phyloP scores from a whole-genome alignment of 2,113 vertebrate genomes.

The Fulica atra region DNA sequence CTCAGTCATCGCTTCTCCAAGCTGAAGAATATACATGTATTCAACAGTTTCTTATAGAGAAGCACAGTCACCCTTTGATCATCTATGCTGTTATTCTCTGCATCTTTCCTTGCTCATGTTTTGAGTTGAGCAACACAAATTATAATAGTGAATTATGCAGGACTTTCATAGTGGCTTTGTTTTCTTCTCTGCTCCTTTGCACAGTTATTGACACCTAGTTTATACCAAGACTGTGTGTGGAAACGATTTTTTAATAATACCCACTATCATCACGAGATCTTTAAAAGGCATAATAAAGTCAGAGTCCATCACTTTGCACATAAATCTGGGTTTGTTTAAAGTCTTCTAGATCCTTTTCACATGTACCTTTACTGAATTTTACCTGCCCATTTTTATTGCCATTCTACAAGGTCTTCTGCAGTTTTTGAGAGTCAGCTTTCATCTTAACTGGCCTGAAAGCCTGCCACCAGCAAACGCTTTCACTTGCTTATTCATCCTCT shows the following conservation, averaged over 20 bases:
- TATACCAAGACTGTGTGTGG: background rate
- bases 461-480: background rate
- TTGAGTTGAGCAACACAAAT: background rate
- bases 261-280: background rate
- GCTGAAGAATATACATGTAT: background rate
- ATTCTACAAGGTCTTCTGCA: background rate
- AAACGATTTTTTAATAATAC: background rate
- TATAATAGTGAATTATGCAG: background rate
- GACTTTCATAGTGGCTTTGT: background rate
- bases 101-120: background rate
- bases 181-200: background rate
- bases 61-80: background rate
- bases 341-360: background rate
- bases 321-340: background rate
- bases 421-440: background rate
- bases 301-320: background rate
- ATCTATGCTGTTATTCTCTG: background rate
- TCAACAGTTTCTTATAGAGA: background rate
- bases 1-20: background rate
- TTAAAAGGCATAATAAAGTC: background rate
- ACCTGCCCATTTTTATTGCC: background rate
- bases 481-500: background rate
- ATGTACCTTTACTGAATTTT: background rate
- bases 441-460: background rate
- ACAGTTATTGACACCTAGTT: background rate